These are phyloP conservation scores for Coenonympha arcania DNA, from an alignment of 2,888 invertebrate species.

Conservation along the genomic window DNA sequence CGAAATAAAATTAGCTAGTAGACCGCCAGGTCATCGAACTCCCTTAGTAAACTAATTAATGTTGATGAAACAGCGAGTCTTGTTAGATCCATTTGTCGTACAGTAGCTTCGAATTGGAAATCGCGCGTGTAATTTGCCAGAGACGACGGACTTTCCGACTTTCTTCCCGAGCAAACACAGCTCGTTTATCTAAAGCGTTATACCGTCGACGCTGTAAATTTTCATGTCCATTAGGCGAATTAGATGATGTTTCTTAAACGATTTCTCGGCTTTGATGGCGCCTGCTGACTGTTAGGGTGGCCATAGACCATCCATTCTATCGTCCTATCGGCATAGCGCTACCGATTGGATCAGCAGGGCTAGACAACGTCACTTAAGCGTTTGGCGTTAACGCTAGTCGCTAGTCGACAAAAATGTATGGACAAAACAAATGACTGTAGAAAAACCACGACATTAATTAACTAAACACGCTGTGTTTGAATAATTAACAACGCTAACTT, in stretches of 20 bases:
- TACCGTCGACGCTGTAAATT: constrained; percentile 18
- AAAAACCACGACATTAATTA: too few relatives aligned
- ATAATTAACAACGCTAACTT: too few relatives aligned
- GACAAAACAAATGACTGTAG: too few relatives aligned
- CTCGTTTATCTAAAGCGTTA: constrained; percentile 16
- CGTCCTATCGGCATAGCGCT: too few relatives aligned
- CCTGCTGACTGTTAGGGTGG: constrained; percentile 24
- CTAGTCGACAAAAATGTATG: too few relatives aligned
- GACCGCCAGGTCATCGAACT: constrained; percentile 45
- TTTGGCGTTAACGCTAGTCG: too few relatives aligned
- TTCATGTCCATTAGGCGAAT: constrained; percentile 23
- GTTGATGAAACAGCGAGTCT: constrained; percentile 40
- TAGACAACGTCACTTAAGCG: too few relatives aligned
- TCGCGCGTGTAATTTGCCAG: constrained; percentile 35
- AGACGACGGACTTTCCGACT: constrained; percentile 33
- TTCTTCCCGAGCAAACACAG: constrained; percentile 26
- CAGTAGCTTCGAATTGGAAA: constrained; percentile 38
- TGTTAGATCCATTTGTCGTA: constrained; percentile 37
- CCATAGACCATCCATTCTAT: too few relatives aligned
- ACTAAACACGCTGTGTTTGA: too few relatives aligned
- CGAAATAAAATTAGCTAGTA: constrained; percentile 39
- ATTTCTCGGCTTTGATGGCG: constrained; percentile 28
- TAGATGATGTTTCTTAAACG: constrained; percentile 26
- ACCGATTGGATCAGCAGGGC: too few relatives aligned
- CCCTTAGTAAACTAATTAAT: constrained; percentile 54